Conservation (phyloP, 2,113 vertebrate genomes). For the Leptodactylus fuscus region DNA sequence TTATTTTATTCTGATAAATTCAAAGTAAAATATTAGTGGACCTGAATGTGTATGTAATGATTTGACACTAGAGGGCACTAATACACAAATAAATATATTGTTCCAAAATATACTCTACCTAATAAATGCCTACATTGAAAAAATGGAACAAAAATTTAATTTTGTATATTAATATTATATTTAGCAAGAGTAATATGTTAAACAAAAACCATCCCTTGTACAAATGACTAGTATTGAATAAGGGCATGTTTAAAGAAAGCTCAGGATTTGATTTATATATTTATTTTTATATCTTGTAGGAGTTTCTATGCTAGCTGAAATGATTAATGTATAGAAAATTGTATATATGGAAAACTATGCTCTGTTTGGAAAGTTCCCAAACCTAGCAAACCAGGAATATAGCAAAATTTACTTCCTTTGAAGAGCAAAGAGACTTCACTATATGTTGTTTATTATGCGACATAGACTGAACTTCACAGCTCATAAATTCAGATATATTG, state of each 20-base stretch:
- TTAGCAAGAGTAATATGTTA: neutral
- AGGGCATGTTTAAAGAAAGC: neutral
- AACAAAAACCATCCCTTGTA: neutral
- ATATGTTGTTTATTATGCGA: neutral
- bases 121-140: neutral
- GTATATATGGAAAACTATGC: neutral
- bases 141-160: neutral
- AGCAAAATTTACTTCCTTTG: neutral
- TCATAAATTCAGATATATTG: neutral
- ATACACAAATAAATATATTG: constrained; percentile 35
- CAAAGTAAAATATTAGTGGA: neutral
- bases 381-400: neutral
- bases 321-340: constrained; percentile 4
- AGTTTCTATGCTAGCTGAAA: neutral
- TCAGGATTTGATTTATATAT: constrained; percentile 4
- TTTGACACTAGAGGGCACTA: constrained; percentile 34
- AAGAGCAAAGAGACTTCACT: neutral
- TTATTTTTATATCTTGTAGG: neutral
- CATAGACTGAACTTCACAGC: neutral
- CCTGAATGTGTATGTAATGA: neutral
- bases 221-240: neutral
- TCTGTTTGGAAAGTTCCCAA: neutral
- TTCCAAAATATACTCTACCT: neutral
- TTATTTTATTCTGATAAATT: neutral
- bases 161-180: neutral